A percentile compares a stretch with the other conserved stretches of the same genome.
Conservation (phyloP, 1,140 invertebrate species). For the Atta colombica region DNA sequence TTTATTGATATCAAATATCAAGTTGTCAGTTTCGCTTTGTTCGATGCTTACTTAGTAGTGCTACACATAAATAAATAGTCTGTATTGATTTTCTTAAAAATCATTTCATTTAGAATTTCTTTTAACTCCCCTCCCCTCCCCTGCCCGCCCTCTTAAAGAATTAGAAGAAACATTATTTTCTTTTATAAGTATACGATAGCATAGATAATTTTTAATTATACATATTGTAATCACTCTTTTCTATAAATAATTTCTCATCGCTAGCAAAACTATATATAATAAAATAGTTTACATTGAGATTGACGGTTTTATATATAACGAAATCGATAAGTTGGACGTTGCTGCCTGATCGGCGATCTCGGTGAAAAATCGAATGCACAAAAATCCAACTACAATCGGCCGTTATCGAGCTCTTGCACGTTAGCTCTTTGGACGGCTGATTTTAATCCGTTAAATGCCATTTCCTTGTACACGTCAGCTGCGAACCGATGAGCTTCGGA, state of each 20-base stretch:
- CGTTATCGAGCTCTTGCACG: constrained; percentile 62
- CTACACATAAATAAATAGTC: no score
- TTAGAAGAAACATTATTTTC: background rate
- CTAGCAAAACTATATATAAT: background rate
- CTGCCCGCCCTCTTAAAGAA: background rate
- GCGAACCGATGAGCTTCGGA: constrained; percentile 74
- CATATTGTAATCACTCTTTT: background rate
- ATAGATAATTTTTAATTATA: background rate
- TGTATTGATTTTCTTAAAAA: no score
- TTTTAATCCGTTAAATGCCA: constrained; percentile 79
- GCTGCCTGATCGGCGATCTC: background rate
- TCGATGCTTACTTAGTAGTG: no score
- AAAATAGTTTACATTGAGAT: constrained; percentile 1
- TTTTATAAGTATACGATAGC: background rate
- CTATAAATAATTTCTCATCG: constrained; percentile 22
- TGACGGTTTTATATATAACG: constrained; percentile 5
- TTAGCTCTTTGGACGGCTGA: constrained; percentile 59
- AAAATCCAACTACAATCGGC: constrained; percentile 21
- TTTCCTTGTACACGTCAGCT: constrained; percentile 79
- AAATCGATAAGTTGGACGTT: constrained; percentile 47
- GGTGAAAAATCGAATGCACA: constrained; percentile 26
- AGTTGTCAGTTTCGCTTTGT: background rate
- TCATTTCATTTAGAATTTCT: no score
- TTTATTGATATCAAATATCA: background rate
- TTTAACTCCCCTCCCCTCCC: no score